Evolutionary conservation across 2,888 invertebrate species (phyloP).

Genomic region (Icerya purchasi): DNA sequence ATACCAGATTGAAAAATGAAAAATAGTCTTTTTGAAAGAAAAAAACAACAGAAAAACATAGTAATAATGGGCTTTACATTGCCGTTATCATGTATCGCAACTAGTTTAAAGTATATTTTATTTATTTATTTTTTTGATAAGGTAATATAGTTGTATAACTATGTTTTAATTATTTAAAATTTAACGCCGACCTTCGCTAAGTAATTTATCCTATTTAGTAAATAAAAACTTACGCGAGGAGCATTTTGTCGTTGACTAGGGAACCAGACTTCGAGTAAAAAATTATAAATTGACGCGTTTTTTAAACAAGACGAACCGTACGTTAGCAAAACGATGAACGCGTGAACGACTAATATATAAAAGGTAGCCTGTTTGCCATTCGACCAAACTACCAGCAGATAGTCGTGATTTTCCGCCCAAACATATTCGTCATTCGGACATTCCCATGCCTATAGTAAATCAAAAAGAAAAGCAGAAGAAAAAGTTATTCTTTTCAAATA

Average conservation of each 20-base stretch:
- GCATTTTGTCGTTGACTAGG: slow-evolving; percentile 39
- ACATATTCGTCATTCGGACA: slow-evolving; percentile 30
- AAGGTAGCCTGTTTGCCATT: slow-evolving; percentile 49
- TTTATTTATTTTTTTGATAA: too few species aligned
- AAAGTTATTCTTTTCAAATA: too few species aligned
- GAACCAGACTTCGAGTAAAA: slow-evolving; percentile 70
- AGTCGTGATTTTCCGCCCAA: slow-evolving; percentile 49
- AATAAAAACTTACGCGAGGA: slow-evolving; percentile 31
- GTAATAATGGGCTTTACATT: too few species aligned
- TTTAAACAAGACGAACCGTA: slow-evolving; percentile 32
- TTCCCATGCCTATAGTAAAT: slow-evolving; percentile 36
- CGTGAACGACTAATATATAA: slow-evolving; percentile 60
- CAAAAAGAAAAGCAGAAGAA: too few species aligned
- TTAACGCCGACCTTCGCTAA: too few species aligned
- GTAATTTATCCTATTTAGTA: background rate
- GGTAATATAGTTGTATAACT: too few species aligned
- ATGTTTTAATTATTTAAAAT: too few species aligned
- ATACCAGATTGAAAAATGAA: too few species aligned
- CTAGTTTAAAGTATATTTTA: too few species aligned
- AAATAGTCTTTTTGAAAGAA: too few species aligned
- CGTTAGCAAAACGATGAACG: slow-evolving; percentile 58
- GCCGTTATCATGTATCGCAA: too few species aligned
- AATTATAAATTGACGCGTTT: slow-evolving; percentile 24
- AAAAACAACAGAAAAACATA: too few species aligned
- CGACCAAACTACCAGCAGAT: slow-evolving; percentile 54